These are phyloP conservation scores for Hepsetus odoe DNA, from an alignment of 2,113 vertebrate genomes.

Conservation along the genomic window DNA sequence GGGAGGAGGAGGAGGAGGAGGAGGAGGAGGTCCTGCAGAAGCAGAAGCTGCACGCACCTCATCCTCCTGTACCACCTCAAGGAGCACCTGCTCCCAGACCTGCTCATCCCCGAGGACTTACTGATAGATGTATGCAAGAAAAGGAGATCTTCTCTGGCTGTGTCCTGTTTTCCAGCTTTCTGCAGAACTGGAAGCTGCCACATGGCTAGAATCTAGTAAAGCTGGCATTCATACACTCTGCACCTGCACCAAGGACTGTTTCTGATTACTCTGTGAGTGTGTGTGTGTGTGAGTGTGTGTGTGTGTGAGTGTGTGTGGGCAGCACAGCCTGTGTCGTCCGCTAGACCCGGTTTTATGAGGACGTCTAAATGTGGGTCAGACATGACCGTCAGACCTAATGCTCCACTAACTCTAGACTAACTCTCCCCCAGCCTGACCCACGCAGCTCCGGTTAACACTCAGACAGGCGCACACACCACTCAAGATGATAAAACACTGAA, in stretches of 20 bases:
- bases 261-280: constrained; percentile 28
- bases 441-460: constrained; percentile 23
- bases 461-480: constrained; percentile 17
- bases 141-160: too few relatives aligned
- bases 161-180: neutral
- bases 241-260: constrained; percentile 27
- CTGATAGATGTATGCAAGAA: too few relatives aligned
- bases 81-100: too few relatives aligned
- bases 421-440: constrained; percentile 19
- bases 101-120: too few relatives aligned
- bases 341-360: constrained; percentile 65
- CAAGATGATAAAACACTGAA: constrained; percentile 4
- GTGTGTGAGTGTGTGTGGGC: constrained; percentile 35
- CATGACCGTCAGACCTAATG: constrained; percentile 61
- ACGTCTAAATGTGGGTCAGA: constrained; percentile 72
- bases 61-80: too few relatives aligned
- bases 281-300: constrained; percentile 13
- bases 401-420: constrained; percentile 57
- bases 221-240: constrained; percentile 41
- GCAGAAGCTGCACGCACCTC: too few relatives aligned
- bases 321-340: constrained; percentile 27
- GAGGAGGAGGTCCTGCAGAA: too few relatives aligned
- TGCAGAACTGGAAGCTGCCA: neutral
- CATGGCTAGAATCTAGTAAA: constrained; percentile 55
- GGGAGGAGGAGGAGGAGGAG: too few relatives aligned